Percentiles rank a stretch among this genome's conserved stretches.
Evolutionary conservation across 2,888 invertebrate species (phyloP).

Genomic region (Acleris cristana): DNA sequence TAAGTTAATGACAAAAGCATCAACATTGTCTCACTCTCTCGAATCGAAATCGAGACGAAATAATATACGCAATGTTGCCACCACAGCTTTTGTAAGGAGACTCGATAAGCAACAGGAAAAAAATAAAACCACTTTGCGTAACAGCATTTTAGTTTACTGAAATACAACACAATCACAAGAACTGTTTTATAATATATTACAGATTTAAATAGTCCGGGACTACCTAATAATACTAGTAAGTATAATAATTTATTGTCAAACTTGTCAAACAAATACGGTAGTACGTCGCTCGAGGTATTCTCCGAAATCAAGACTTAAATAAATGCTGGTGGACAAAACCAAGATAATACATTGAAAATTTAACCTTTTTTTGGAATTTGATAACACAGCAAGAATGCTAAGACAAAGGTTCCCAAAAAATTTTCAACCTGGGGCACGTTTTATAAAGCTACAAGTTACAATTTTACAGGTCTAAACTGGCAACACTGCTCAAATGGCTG

Average conservation of each 20-base stretch:
- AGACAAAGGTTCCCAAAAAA: too few relatives aligned
- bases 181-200: slow-evolving; percentile 65
- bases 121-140: slow-evolving; percentile 48
- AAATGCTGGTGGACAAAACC: not conserved
- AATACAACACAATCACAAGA: slow-evolving; percentile 79
- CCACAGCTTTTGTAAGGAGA: too few relatives aligned
- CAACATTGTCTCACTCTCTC: too few relatives aligned
- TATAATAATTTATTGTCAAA: slow-evolving; percentile 76
- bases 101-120: not conserved
- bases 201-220: slow-evolving; percentile 59
- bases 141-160: slow-evolving; percentile 76
- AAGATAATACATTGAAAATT: not conserved
- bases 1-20: too few relatives aligned
- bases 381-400: too few relatives aligned
- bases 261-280: slow-evolving; percentile 67
- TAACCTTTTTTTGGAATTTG: not conserved
- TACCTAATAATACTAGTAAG: slow-evolving; percentile 75
- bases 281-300: slow-evolving; percentile 8
- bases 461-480: too few relatives aligned
- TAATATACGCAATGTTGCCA: too few relatives aligned
- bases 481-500: too few relatives aligned
- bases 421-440: too few relatives aligned
- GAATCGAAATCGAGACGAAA: too few relatives aligned
- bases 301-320: slow-evolving; percentile 3
- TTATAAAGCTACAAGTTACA: too few relatives aligned